These are phyloP conservation scores for Serinus canaria DNA, from an alignment of 2,113 vertebrate genomes.

Conservation along the genomic window DNA sequence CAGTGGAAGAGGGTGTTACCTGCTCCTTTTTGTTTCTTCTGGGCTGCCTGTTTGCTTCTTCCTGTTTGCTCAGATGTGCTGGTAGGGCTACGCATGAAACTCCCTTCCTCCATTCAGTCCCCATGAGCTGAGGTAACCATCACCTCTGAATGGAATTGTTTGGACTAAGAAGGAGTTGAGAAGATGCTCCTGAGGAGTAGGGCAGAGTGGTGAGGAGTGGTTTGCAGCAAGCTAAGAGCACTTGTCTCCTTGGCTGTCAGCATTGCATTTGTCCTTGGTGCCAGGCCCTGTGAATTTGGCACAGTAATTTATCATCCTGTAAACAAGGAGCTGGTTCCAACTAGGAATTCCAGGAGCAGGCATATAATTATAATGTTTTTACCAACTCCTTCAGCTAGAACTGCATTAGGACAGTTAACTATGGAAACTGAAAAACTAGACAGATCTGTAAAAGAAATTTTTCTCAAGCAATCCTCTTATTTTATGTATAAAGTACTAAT, in stretches of 20 bases:
- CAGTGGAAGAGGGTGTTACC: background rate
- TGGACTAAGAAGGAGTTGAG: background rate
- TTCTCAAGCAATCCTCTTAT: background rate
- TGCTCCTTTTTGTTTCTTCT: background rate
- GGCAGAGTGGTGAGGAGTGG: background rate
- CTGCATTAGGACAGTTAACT: background rate
- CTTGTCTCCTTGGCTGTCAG: background rate
- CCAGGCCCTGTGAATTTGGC: background rate
- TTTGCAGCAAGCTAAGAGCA: background rate
- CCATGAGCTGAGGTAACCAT: accelerated
- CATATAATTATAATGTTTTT: background rate
- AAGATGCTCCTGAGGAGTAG: background rate
- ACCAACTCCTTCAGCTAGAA: background rate
- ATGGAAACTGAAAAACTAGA: background rate
- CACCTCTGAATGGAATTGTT: background rate
- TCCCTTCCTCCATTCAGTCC: background rate
- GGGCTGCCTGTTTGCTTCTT: background rate
- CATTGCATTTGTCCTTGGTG: accelerated
- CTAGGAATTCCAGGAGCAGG: background rate
- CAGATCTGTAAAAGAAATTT: background rate
- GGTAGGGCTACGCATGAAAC: too few species aligned
- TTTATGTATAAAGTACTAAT: background rate
- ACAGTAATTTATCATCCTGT: background rate
- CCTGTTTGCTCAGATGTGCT: background rate
- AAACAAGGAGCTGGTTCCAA: background rate